A percentile compares a stretch with the other conserved stretches of the same genome.
Conservation (phyloP, 2,888 invertebrate genomes). For the Hypomecis punctinalis region DNA sequence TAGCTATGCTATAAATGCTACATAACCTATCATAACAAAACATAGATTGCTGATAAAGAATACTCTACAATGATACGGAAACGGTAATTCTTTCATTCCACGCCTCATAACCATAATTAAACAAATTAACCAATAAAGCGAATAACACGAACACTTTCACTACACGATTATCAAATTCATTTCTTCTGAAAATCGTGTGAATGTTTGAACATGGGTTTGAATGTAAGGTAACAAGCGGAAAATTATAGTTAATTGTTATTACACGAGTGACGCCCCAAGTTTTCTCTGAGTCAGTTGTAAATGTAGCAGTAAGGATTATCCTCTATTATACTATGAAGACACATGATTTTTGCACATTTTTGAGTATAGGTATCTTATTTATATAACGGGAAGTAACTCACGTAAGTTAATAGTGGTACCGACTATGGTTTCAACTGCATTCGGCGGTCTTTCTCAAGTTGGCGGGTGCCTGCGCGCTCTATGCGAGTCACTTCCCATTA, state of each 20-base stretch:
- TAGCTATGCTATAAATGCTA: too few relatives aligned
- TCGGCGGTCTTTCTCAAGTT: too few relatives aligned
- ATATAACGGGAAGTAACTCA: too few relatives aligned
- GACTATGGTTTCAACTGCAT: too few relatives aligned
- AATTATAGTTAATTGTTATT: conserved; percentile 58
- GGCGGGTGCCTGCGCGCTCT: too few relatives aligned
- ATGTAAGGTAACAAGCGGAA: conserved; percentile 72
- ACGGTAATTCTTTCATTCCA: conserved; percentile 10
- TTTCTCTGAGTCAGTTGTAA: conserved; percentile 70
- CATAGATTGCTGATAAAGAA: neutral
- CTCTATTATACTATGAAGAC: too few relatives aligned
- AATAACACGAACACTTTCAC: conserved; percentile 27
- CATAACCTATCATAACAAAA: neutral
- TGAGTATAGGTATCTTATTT: too few relatives aligned
- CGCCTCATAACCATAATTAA: conserved; percentile 11
- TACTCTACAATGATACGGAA: neutral
- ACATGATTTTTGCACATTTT: too few relatives aligned
- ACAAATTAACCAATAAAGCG: conserved; percentile 1
- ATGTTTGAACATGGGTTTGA: conserved; percentile 48
- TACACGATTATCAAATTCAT: conserved; percentile 25
- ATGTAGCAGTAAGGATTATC: conserved; percentile 30
- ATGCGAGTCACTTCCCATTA: too few relatives aligned
- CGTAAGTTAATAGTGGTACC: too few relatives aligned
- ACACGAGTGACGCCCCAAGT: conserved; percentile 75
- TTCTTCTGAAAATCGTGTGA: conserved; percentile 36